phyloP scores from a whole-genome alignment of 2,888 invertebrate species.

The Dendrolimus houi region DNA sequence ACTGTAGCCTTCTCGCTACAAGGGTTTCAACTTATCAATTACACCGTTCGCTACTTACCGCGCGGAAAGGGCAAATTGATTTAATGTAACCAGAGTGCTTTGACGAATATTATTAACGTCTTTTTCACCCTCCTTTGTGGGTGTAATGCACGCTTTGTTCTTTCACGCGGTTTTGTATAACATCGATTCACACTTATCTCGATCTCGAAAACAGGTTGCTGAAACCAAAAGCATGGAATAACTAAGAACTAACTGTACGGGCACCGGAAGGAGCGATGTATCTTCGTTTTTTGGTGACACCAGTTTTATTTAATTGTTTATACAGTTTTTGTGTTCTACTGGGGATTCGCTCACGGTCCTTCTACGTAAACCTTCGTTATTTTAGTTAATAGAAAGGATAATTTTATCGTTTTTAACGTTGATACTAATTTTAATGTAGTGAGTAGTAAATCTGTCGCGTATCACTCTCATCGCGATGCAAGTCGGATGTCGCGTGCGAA shows the following conservation, averaged over 20 bases:
- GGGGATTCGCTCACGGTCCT: too few relatives aligned
- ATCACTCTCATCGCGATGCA: constrained; percentile 12
- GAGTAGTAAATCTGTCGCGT: constrained; percentile 26
- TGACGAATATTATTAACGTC: constrained; percentile 77
- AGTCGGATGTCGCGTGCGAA: constrained; percentile 6
- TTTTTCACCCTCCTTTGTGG: constrained; percentile 68
- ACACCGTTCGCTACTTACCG: constrained; percentile 76
- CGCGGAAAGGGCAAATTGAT: constrained; percentile 76
- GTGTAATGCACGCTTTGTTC: constrained; percentile 69
- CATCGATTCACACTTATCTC: constrained; percentile 71
- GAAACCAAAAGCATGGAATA: too few relatives aligned
- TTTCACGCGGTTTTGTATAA: constrained; percentile 62
- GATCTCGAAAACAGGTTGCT: constrained; percentile 3
- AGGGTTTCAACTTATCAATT: constrained; percentile 77
- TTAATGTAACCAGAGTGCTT: constrained; percentile 77
- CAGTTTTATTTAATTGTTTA: too few relatives aligned
- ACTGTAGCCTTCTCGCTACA: constrained; percentile 68
- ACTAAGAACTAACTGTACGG: too few relatives aligned
- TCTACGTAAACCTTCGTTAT: too few relatives aligned
- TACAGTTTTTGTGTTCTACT: too few relatives aligned
- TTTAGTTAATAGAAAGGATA: too few relatives aligned
- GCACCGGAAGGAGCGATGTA: too few relatives aligned
- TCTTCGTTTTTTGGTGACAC: too few relatives aligned
- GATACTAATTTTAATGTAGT: too few relatives aligned
- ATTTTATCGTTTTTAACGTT: too few relatives aligned